These are phyloP conservation scores for Cheilosia grossa DNA, from an alignment of 2,888 invertebrate species.

Conservation along the genomic window DNA sequence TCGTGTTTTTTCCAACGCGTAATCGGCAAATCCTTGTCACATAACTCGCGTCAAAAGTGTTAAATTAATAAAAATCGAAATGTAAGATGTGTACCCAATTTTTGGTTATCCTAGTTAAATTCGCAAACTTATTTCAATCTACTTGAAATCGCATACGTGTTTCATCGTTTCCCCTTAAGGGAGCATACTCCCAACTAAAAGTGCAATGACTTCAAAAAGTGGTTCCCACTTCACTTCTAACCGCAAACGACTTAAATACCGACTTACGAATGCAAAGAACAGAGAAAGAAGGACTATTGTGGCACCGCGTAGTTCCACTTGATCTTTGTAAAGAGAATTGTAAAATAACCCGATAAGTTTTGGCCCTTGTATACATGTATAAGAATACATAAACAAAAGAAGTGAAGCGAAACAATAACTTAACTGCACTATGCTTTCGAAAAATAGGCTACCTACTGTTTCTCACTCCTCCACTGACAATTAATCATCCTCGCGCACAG, in stretches of 20 bases:
- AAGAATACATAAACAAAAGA: constrained; percentile 28
- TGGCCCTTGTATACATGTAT: constrained; percentile 6
- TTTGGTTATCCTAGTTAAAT: too few relatives aligned
- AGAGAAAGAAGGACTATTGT: constrained; percentile 14
- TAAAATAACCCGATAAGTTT: constrained; percentile 38
- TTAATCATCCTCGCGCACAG: background rate
- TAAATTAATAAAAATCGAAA: too few relatives aligned
- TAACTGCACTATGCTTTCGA: constrained; percentile 27
- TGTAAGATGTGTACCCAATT: too few relatives aligned
- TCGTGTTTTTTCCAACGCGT: too few relatives aligned
- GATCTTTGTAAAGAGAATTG: constrained; percentile 43
- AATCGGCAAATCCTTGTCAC: too few relatives aligned
- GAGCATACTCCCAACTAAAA: background rate
- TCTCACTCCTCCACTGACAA: constrained; percentile 14
- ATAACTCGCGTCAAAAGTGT: too few relatives aligned
- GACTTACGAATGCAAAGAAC: constrained; percentile 43
- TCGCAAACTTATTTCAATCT: too few relatives aligned
- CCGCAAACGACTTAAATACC: background rate
- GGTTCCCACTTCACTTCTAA: background rate
- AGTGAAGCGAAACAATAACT: constrained; percentile 21
- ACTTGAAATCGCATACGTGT: too few relatives aligned
- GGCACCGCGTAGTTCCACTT: constrained; percentile 50
- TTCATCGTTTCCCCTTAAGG: background rate
- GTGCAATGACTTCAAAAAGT: background rate
- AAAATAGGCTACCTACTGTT: constrained; percentile 25